phyloP scores from a whole-genome alignment of 2,888 invertebrate genomes.

The Drosophila diplacantha region DNA sequence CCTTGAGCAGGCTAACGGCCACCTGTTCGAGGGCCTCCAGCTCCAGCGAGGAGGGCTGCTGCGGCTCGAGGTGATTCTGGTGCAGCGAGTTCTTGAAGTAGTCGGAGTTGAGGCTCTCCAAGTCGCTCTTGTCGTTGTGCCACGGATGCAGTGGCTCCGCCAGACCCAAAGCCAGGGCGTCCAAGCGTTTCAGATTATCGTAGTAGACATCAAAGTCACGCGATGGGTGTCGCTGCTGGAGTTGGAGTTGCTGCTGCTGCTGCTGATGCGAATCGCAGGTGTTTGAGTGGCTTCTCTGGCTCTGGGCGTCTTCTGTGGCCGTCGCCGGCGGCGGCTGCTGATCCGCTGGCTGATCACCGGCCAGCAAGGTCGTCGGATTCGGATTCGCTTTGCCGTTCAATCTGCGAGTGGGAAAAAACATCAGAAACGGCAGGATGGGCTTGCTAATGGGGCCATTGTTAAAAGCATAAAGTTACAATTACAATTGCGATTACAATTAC shows the following conservation, averaged over 20 bases:
- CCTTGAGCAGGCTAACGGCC: slow-evolving; percentile 59
- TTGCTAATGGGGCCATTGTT: slow-evolving; percentile 56
- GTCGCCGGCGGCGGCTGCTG: slow-evolving; percentile 13
- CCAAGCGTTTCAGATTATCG: slow-evolving; percentile 77
- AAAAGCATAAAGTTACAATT: slow-evolving; percentile 16
- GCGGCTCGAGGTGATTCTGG: slow-evolving; percentile 68
- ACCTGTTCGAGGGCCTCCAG: slow-evolving; percentile 68
- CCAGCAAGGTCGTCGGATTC: slow-evolving; percentile 39
- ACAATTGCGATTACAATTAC: slow-evolving; percentile 10
- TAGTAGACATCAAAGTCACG: slow-evolving; percentile 77
- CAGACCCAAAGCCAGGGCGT: slow-evolving; percentile 70
- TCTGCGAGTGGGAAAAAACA: slow-evolving; percentile 33
- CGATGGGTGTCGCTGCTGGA: slow-evolving; percentile 53
- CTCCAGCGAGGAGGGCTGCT: slow-evolving; percentile 60
- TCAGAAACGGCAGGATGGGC: slow-evolving; percentile 37
- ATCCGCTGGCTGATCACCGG: slow-evolving; percentile 39
- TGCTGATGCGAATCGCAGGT: slow-evolving; percentile 72
- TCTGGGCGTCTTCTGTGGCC: slow-evolving; percentile 53
- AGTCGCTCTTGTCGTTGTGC: slow-evolving; percentile 78
- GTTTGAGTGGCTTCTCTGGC: slow-evolving; percentile 60
- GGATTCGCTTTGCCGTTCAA: slow-evolving; percentile 56
- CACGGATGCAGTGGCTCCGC: slow-evolving; percentile 74
- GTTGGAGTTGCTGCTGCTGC: slow-evolving; percentile 45
- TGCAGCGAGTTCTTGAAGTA: slow-evolving; percentile 78
- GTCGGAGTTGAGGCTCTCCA: slow-evolving; percentile 78